Conservation (phyloP, 2,113 vertebrate species). For the Tenrec ecaudatus region DNA sequence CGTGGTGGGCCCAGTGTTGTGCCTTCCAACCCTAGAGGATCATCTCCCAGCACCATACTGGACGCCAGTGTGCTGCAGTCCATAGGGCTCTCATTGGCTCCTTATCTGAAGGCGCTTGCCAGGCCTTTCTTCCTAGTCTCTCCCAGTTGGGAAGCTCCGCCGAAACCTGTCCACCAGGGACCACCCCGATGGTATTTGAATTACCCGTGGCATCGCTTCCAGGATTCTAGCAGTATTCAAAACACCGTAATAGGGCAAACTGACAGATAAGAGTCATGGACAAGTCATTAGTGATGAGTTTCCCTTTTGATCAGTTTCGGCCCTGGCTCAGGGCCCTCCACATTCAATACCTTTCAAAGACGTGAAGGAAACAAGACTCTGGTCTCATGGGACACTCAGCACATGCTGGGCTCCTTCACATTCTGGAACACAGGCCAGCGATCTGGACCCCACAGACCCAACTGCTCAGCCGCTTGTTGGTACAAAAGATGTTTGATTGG, state of each 20-base stretch:
- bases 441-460: not conserved
- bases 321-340: not conserved
- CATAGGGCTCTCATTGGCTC: not conserved
- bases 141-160: not conserved
- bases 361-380: not conserved
- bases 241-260: not conserved
- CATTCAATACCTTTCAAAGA: not conserved
- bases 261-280: not conserved
- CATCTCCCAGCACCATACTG: not conserved
- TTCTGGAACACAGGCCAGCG: not conserved
- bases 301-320: not conserved
- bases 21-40: not conserved
- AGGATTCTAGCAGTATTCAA: not conserved
- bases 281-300: not conserved
- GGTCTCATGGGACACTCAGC: not conserved
- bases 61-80: not conserved
- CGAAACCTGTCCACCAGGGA: not conserved
- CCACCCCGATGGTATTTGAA: not conserved
- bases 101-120: not conserved
- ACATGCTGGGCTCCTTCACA: not conserved
- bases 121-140: not conserved
- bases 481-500: constrained; percentile 48
- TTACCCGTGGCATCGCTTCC: not conserved
- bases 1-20: not conserved
- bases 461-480: not conserved